Conservation (phyloP, 2,113 vertebrate genomes). For the Gavia stellata region DNA sequence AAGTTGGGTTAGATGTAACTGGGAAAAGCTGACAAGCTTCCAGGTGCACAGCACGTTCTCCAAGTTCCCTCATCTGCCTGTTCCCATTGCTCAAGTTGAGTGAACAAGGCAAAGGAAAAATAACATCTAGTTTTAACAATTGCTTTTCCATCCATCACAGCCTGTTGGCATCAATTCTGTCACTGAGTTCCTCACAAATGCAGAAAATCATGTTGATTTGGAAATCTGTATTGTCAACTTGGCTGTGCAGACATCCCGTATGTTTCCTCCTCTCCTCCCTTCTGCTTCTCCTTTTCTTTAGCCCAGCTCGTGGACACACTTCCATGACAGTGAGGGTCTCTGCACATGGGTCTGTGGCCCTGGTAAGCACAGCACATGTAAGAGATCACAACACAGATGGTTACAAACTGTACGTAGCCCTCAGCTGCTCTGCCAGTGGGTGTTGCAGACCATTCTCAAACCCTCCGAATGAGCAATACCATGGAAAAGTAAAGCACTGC, state of each 20-base stretch:
- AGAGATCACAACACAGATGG: not conserved
- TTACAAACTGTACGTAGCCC: accelerated
- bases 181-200: not conserved
- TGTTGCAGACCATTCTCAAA: not conserved
- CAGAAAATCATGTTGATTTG: not conserved
- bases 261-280: not conserved
- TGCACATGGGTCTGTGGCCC: not conserved
- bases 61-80: not conserved
- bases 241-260: not conserved
- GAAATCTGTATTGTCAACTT: not conserved
- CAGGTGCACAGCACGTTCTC: not conserved
- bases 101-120: not conserved
- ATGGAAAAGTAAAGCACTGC: not conserved
- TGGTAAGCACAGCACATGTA: not conserved
- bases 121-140: not conserved
- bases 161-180: not conserved
- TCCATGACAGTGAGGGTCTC: not conserved
- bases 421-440: not conserved
- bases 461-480: not conserved
- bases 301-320: not conserved
- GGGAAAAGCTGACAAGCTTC: not conserved
- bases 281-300: not conserved
- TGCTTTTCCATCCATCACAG: not conserved
- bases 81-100: not conserved
- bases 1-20: not conserved